Evolutionary conservation across 2,113 vertebrate genomes (phyloP), one percentile per base, ranked within the genome.

Genomic region (Colinus virginianus): DNA sequence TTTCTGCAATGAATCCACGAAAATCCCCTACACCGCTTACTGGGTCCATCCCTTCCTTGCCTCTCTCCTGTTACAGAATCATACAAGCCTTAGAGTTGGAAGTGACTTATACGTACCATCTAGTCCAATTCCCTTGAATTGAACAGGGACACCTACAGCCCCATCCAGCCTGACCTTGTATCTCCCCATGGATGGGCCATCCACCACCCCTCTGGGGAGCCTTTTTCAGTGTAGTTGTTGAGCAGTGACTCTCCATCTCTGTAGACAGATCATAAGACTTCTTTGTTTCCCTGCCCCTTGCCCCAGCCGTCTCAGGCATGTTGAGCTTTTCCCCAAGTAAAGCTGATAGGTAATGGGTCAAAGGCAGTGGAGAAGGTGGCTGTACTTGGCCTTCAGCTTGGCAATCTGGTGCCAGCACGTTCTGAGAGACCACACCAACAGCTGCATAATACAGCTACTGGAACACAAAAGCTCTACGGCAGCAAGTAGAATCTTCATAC

Each of bases 311-410:
- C 19, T 46, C 20, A 68, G 13, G 28, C 13, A 46, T 22, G 3
- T 11, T 19, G 19, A 38, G 8, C 3, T 80, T 64, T 46, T 80
- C 25, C 48, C 10, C 2, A 64, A 19, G 34, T 36, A 59, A 34
- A 75, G 6, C 8, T 51, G 25, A 3, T n/a, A 12, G 63, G 7
- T 8, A 56, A 32, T 1, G 4, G 20, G 2, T 69, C 74, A 56
- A 17, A 66, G 32, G 14, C 6, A 61, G 21, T 11, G 6, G 28
- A 64, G 10, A 5, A 26, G 12, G 28, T 0, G 0, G 1, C 11
- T 48, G n/a, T 56, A 10, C 19, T 25, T 42, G 28, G n/a, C 22
- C 9, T 67, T 62, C 43, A 61, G 2, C 13, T 72, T 40, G 61
- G 28, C 32, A 74, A 64, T 28, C 7, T 64, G 20, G 36, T 69